Conservation (phyloP, 2,888 invertebrate genomes). For the Sarcophaga rosellei region DNA sequence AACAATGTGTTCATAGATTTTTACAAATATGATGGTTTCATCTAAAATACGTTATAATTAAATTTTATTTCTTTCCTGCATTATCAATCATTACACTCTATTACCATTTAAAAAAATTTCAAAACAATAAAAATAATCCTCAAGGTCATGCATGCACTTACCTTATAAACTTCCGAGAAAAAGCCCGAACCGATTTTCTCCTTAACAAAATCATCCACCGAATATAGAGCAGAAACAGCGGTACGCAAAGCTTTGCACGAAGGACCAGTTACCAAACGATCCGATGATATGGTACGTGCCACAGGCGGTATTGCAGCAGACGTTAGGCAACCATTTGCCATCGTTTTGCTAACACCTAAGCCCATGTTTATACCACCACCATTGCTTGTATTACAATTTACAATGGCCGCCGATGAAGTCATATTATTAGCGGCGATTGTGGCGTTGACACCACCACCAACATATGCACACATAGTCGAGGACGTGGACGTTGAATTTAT, state of each 20-base stretch:
- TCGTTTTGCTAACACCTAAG: constrained; percentile 23
- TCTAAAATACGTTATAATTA: no score
- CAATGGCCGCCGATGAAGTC: constrained; percentile 39
- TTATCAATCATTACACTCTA: not conserved
- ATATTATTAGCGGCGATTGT: constrained; percentile 44
- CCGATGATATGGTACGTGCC: constrained; percentile 80
- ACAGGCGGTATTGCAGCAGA: constrained; percentile 73
- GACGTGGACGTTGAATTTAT: not conserved
- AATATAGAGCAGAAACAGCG: constrained; percentile 94
- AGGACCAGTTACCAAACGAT: constrained; percentile 86
- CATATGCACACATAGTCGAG: constrained; percentile 58
- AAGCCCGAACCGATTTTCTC: constrained; percentile 97
- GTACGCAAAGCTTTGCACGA: constrained; percentile 95
- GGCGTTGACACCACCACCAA: constrained; percentile 1
- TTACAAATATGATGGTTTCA: no score
- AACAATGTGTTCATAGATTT: no score
- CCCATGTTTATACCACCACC: not conserved
- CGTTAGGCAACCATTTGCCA: constrained; percentile 44
- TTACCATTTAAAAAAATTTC: not conserved
- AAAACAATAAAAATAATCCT: not conserved
- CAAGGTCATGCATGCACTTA: constrained; percentile 82
- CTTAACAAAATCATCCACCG: constrained; percentile 95
- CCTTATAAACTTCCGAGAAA: constrained; percentile 99
- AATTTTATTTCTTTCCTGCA: no score
- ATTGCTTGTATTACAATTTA: constrained; percentile 35